phyloP scores from a whole-genome alignment of 1,140 invertebrate genomes.

The Pachypsylla venusta region DNA sequence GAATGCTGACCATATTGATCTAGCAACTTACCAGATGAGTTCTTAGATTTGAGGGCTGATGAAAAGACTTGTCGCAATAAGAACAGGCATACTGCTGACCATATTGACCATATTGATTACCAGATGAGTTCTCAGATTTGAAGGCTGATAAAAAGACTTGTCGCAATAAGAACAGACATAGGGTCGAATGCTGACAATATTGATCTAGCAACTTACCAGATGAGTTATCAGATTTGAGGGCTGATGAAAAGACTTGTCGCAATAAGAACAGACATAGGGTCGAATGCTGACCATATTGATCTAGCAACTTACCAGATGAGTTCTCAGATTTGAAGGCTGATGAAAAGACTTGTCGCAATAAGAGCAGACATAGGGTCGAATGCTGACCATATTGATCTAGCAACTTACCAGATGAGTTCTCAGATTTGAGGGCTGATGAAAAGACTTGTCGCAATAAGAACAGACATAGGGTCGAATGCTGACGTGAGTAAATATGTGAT shows the following conservation, averaged over 20 bases:
- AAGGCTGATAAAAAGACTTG: neutral
- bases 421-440: neutral
- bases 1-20: no score
- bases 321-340: neutral
- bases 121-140: neutral
- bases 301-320: neutral
- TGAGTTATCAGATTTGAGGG: no score
- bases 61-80: no score
- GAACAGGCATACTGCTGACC: no score
- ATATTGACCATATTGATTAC: no score
- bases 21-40: no score
- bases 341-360: neutral
- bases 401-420: neutral
- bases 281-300: no score
- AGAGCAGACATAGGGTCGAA: neutral
- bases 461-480: slow-evolving; percentile 2
- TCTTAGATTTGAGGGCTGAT: no score
- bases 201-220: no score
- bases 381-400: no score
- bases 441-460: neutral
- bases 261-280: no score
- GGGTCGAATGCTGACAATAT: neutral
- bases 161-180: neutral
- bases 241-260: no score
- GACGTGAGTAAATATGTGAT: slow-evolving; percentile 6